Evolutionary conservation across 2,113 vertebrate genomes (phyloP), one percentile per base, ranked within the genome.

Genomic region (Chauna torquata): DNA sequence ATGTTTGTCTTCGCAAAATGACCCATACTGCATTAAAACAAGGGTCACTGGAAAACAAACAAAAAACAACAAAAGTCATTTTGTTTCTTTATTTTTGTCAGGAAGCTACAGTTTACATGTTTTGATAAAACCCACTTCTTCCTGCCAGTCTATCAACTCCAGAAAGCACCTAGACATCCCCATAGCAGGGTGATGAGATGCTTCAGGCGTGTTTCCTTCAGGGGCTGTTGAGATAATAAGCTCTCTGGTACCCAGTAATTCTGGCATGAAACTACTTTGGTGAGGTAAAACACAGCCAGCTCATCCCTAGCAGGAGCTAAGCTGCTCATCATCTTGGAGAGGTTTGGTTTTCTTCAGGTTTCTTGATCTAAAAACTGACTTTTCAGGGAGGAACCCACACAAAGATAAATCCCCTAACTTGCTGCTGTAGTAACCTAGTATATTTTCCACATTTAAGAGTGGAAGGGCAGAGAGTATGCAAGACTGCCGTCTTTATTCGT

Each of bases 131-230:
- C 32, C 22, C 16, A 23, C 50, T 87, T 57, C 42, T 85, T 82
- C 47, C 66, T 88, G 50, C 19, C 18, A 82, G 40, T 11, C 40
- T 1, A 12, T 19, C 38, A 59, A 38, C 58, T 82, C 50, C 68
- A 92, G 71, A 97, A 96, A 95, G 64, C 64, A 96, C 84, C 84
- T 70, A 82, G 50, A 90, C 47, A 62, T 92, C 86, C 77, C 84
- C 86, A 70, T 11, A 83, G n/a, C 9, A 58, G 17, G 11, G 32
- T 58, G 38, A 16, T 65, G 32, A 77, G 81, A 55, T 47, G 30
- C 18, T 90, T 91, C 54, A 74, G 47, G 62, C n/a, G 3, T 20
- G 10, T 54, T 87, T 90, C 24, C 54, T 90, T 82, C 44, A 93
- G n/a, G 76, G 47, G n/a, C 16, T 92, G 6, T 18, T 9, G 42